These are phyloP conservation scores for Philopotamus ludificatus DNA, from an alignment of 1,140 invertebrate species.

Conservation along the genomic window DNA sequence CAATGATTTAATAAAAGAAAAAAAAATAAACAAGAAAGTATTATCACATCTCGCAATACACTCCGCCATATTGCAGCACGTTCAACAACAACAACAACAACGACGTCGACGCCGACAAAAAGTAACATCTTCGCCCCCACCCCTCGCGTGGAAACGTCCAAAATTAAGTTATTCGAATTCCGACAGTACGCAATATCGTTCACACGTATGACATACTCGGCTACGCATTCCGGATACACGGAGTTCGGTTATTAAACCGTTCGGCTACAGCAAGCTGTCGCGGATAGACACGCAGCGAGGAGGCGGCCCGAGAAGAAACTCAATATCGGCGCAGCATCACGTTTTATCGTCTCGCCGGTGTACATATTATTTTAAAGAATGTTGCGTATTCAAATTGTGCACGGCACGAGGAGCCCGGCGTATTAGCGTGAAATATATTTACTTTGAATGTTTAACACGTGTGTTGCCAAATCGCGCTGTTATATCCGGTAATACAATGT, in stretches of 20 bases:
- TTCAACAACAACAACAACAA: background rate
- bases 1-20: too few species aligned
- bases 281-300: conserved; percentile 25
- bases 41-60: too few species aligned
- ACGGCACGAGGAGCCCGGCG: too few species aligned
- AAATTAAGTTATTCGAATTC: conserved; percentile 20
- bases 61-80: too few species aligned
- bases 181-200: background rate
- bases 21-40: too few species aligned
- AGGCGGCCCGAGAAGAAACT: conserved; percentile 11
- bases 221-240: background rate
- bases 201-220: background rate
- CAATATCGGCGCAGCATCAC: conserved; percentile 31
- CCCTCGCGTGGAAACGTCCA: background rate
- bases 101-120: background rate
- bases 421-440: conserved; percentile 2
- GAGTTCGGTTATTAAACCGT: conserved; percentile 29
- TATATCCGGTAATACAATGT: background rate
- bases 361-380: conserved; percentile 32
- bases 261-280: conserved; percentile 17
- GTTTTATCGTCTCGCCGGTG: conserved; percentile 31
- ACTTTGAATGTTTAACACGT: conserved; percentile 4
- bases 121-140: background rate
- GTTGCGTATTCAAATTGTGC: background rate
- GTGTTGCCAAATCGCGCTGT: background rate